A percentile compares a stretch with the other conserved stretches of the same genome.
These are phyloP conservation scores for Phenganax stokvisi DNA, from an alignment of 92 coral and sea anemone genomes.

Conservation along the genomic window DNA sequence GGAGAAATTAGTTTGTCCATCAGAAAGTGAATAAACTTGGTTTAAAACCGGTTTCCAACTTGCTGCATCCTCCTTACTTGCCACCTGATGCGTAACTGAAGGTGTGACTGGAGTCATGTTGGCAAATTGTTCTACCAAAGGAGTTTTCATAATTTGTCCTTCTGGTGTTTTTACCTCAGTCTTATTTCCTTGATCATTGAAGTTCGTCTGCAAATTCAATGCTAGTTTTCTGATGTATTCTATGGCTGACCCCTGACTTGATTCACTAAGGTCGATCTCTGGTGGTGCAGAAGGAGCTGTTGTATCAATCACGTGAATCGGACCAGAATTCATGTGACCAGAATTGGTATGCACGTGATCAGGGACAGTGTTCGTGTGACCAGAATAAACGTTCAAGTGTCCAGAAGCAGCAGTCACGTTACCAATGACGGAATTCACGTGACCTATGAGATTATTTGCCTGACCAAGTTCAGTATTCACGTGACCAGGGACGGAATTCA, in stretches of 20 bases:
- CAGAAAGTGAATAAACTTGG: slow-evolving; percentile 5
- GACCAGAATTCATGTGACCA: neutral
- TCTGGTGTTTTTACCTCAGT: neutral
- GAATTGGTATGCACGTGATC: neutral
- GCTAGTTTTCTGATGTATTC: slow-evolving; percentile 36
- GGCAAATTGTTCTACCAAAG: neutral
- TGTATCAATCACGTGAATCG: neutral
- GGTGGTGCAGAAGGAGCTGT: neutral
- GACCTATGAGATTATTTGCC: neutral
- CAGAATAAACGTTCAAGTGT: neutral
- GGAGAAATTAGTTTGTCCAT: neutral
- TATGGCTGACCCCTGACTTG: slow-evolving; percentile 5
- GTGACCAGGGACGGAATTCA: neutral
- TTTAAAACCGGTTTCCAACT: slow-evolving; percentile 7
- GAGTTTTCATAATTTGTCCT: neutral
- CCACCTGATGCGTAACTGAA: neutral
- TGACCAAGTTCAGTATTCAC: neutral
- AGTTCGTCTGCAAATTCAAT: slow-evolving; percentile 12
- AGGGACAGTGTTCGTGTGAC: neutral
- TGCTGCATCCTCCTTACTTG: neutral
- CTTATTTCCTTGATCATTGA: neutral
- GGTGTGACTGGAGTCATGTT: slow-evolving; percentile 25
- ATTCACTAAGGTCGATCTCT: neutral
- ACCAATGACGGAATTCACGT: neutral
- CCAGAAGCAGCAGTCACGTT: neutral